A percentile compares a stretch with the other conserved stretches of the same genome.
Conservation (phyloP, 2,797 vertebrate species). For the Lutra lutra region DNA sequence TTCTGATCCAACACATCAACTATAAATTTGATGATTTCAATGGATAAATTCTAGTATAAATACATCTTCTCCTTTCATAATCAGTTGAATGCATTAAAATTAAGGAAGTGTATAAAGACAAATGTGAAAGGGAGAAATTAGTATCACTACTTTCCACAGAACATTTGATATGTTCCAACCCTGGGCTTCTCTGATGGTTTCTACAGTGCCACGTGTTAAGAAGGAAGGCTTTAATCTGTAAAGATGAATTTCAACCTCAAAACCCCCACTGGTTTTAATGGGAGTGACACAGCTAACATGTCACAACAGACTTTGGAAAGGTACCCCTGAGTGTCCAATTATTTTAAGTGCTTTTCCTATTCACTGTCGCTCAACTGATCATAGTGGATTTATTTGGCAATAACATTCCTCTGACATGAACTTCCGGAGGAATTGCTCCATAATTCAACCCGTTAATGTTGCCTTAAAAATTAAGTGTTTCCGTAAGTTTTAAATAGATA, state of each 20-base stretch:
- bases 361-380: slow-evolving; percentile 79
- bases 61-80: not conserved
- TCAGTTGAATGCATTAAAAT: slow-evolving; percentile 15
- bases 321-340: slow-evolving; percentile 81
- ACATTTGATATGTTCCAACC: slow-evolving; percentile 4
- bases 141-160: slow-evolving; percentile 8
- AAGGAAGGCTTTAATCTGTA: slow-evolving; percentile 74
- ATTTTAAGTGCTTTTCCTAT: slow-evolving; percentile 86
- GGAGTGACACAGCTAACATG: slow-evolving; percentile 69
- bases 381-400: slow-evolving; percentile 85
- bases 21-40: not conserved
- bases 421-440: slow-evolving; percentile 86
- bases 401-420: slow-evolving; percentile 82
- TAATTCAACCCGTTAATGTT: slow-evolving; percentile 86
- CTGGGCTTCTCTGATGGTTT: slow-evolving; percentile 47
- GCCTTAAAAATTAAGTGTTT: slow-evolving; percentile 83
- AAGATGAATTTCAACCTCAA: slow-evolving; percentile 75
- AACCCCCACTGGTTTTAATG: slow-evolving; percentile 74
- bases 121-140: not conserved
- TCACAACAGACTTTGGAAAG: slow-evolving; percentile 77
- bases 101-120: slow-evolving; percentile 45
- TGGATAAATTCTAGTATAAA: slow-evolving; percentile 32
- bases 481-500: slow-evolving; percentile 87
- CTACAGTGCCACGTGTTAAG: not conserved
- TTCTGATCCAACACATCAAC: slow-evolving; percentile 25